Evolutionary conservation across 2,113 vertebrate species (phyloP).

Genomic region (Passerina amoena): DNA sequence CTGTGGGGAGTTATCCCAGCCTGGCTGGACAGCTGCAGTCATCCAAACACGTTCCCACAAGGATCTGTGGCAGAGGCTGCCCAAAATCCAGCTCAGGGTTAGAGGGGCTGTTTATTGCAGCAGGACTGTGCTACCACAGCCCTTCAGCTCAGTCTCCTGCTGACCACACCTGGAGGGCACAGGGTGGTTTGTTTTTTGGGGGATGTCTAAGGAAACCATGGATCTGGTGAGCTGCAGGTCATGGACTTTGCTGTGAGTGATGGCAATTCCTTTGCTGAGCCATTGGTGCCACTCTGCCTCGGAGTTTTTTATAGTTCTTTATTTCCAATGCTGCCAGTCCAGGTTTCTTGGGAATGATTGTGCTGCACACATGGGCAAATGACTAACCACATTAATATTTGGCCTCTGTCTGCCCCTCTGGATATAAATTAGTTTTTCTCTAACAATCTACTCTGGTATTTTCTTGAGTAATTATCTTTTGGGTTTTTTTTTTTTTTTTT

Average conservation of each 20-base stretch:
- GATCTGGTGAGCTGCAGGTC: background rate
- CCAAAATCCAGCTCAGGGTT: background rate
- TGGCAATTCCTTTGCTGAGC: background rate
- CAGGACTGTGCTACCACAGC: background rate
- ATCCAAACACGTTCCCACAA: background rate
- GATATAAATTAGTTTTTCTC: conserved; percentile 12
- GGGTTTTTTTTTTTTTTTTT: background rate
- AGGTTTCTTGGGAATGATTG: background rate
- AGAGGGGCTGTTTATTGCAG: background rate
- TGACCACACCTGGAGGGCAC: background rate
- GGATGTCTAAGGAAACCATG: rapidly evolving
- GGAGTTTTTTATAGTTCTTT: background rate
- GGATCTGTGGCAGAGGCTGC: background rate
- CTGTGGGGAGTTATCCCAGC: background rate
- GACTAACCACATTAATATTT: background rate
- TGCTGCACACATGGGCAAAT: background rate
- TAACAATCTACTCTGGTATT: conserved; percentile 1
- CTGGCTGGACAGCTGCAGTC: background rate
- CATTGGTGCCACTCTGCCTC: background rate
- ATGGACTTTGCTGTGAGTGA: background rate
- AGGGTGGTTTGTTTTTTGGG: background rate
- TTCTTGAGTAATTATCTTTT: background rate
- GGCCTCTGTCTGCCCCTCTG: background rate
- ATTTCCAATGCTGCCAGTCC: background rate
- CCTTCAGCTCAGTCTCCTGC: background rate